Conservation (phyloP, 2,888 invertebrate species). For the Zonitis immaculata region DNA sequence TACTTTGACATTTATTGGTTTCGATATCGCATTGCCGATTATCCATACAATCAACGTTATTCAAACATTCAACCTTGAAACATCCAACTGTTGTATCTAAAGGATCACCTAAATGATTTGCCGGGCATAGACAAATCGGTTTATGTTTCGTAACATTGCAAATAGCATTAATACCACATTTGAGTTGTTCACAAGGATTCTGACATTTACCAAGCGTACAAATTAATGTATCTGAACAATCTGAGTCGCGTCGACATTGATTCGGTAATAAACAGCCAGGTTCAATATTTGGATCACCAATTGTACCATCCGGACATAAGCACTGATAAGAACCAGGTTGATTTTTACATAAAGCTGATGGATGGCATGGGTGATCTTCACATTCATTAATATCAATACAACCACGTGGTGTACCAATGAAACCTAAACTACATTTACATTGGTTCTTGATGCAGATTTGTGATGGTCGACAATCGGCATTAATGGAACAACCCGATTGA, state of each 20-base stretch:
- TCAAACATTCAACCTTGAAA: conserved; percentile 82
- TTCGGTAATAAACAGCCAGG: conserved; percentile 75
- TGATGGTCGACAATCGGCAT: conserved; percentile 72
- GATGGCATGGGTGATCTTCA: conserved; percentile 70
- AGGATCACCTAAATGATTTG: conserved; percentile 79
- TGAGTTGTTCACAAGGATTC: conserved; percentile 69
- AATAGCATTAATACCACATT: conserved; percentile 72
- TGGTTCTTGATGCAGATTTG: conserved; percentile 71
- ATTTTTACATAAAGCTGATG: conserved; percentile 74
- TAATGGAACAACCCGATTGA: conserved; percentile 74
- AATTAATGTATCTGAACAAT: conserved; percentile 71
- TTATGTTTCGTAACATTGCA: conserved; percentile 71
- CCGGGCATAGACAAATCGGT: conserved; percentile 71
- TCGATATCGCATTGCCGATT: conserved; percentile 72
- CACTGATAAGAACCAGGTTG: conserved; percentile 76
- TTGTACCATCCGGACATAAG: conserved; percentile 70
- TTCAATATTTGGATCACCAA: conserved; percentile 65
- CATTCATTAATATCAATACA: conserved; percentile 86
- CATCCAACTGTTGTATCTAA: conserved; percentile 72
- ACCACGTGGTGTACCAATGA: conserved; percentile 64
- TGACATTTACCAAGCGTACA: conserved; percentile 74
- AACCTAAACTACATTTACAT: conserved; percentile 76
- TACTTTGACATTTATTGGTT: conserved; percentile 74
- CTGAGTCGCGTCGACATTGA: conserved; percentile 67
- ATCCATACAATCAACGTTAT: conserved; percentile 67